Evolutionary conservation across 2,113 vertebrate species (phyloP).

Genomic region (Microcebus tavaratra): DNA sequence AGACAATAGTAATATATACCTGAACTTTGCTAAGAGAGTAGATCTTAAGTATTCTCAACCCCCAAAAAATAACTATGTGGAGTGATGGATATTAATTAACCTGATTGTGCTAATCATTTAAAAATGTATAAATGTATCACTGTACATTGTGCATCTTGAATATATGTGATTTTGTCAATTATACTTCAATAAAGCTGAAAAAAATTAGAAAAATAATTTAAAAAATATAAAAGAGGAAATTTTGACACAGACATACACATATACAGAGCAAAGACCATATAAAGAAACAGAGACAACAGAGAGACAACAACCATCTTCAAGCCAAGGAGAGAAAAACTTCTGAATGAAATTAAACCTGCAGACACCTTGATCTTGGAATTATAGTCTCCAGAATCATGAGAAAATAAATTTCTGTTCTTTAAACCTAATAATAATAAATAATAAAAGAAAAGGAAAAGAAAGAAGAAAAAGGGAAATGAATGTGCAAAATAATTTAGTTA

Average conservation of each 20-base stretch:
- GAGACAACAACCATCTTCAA: neutral
- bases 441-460: too few relatives aligned
- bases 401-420: neutral
- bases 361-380: too few relatives aligned
- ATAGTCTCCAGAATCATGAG: neutral
- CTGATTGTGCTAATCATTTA: neutral
- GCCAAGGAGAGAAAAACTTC: neutral
- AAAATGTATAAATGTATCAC: neutral
- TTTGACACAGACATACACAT: neutral
- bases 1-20: neutral
- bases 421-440: neutral
- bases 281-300: neutral
- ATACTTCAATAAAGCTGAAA: neutral
- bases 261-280: neutral
- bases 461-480: neutral
- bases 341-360: neutral
- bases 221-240: neutral
- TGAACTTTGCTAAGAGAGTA: neutral
- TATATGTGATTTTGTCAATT: neutral
- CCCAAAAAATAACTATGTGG: neutral
- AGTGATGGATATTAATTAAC: neutral
- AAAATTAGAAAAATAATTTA: neutral
- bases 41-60: neutral
- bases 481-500: neutral
- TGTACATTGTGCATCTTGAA: neutral